Base-by-base conservation (phyloP, 2,888 invertebrate genomes). In the Ethmia dodecea region DNA sequence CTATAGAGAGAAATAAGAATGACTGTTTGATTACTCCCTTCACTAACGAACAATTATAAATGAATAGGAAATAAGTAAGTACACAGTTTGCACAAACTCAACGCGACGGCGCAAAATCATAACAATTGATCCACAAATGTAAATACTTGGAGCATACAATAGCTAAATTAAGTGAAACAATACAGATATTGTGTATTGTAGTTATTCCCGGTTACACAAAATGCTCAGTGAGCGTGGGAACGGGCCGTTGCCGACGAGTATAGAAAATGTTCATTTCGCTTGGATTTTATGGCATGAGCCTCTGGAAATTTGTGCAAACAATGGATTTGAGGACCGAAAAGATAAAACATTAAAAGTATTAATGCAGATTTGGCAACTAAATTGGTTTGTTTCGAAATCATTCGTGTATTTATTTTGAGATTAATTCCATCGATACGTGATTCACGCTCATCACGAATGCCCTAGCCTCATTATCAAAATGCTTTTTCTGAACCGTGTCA, bases 131-230 rank as follows among this genome's bases (percentile, higher is more conserved):
- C 67, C 62, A 66, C 67, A 75, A 75, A 71, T 73, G 75, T 78
- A 79, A 80, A 83, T 84, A 81, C 61, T 64, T 54, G 62, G 42
- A 55, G 65, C 69, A 54, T 60, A 84, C 84, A 84, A 84, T 84
- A 78, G 83, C 71, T 70, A 72, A 81, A 81, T 79, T 76, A 73
- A 74, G 69, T 74, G 77, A 74, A 83, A 86, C 84, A 86, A 84
- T 83, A 80, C 73, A 76, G 80, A 73, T n/a, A n/a, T 78, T 79
- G 80, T 81, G 71, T 76, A 69, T 68, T 68, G 64, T 62, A 72
- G 72, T 70, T 76, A 75, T 72, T 71, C 69, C 64, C 70, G 64
- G 68, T 64, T 70, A 64, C 65, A 73, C 77, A 73, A 74, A 78
- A 75, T 69, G 66, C 59, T 63, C 60, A 49, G 49, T 63, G 66